A percentile compares a stretch with the other conserved stretches of the same genome.
These are phyloP conservation scores for Hemithea aestivaria DNA, from an alignment of 2,888 invertebrate species.

Conservation along the genomic window DNA sequence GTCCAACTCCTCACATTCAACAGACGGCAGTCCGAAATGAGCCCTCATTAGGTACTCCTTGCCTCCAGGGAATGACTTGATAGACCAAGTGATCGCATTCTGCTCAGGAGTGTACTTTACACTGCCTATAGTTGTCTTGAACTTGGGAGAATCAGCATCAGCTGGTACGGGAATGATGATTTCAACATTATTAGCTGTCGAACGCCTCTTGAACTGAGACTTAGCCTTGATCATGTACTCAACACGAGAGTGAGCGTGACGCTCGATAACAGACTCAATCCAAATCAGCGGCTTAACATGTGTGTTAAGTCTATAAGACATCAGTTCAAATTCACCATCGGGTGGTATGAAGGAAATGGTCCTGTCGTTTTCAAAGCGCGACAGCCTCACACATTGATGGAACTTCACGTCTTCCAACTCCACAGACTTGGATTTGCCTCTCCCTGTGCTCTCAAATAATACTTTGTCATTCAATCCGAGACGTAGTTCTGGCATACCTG, in stretches of 20 bases:
- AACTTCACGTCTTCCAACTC: conserved; percentile 99
- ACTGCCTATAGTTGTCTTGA: conserved; percentile 97
- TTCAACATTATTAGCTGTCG: conserved; percentile 99
- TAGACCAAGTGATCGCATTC: conserved; percentile 97
- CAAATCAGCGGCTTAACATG: conserved; percentile 98
- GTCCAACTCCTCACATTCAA: conserved; percentile 95
- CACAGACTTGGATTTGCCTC: conserved; percentile 98
- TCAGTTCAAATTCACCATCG: conserved; percentile 99
- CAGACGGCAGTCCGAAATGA: conserved; percentile 97
- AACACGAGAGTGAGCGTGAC: conserved; percentile 97
- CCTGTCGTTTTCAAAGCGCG: conserved; percentile 98
- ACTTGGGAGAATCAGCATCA: conserved; percentile 99
- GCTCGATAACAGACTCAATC: conserved; percentile 99
- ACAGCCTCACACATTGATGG: conserved; percentile 98
- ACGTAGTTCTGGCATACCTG: conserved; percentile 98
- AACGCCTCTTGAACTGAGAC: conserved; percentile 97
- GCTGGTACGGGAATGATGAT: conserved; percentile 97
- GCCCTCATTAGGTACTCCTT: conserved; percentile 99
- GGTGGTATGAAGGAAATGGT: conserved; percentile 99
- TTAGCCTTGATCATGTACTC: conserved; percentile 99
- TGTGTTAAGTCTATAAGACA: conserved; percentile 98
- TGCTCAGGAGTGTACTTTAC: conserved; percentile 98
- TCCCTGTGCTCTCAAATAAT: conserved; percentile 97
- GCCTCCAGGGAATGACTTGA: conserved; percentile 98
- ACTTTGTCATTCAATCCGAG: conserved; percentile 98